Conservation (phyloP, 2,797 vertebrate species). For the Ctenosaura bakeri region DNA sequence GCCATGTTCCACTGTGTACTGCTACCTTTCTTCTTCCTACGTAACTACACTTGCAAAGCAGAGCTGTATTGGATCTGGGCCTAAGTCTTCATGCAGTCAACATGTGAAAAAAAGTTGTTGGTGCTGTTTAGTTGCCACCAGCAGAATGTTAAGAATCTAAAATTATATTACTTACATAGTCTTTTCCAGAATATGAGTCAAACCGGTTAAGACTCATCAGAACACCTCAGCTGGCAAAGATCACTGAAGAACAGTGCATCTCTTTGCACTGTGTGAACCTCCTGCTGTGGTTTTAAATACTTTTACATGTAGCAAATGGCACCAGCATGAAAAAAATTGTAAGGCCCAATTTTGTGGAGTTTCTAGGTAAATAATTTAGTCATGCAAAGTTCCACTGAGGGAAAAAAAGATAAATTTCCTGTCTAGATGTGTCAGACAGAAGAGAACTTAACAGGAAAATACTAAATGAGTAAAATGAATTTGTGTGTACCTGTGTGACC, state of each 20-base stretch:
- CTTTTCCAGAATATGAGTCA: constrained; percentile 6
- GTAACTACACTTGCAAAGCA: too few species aligned
- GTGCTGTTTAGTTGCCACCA: background rate
- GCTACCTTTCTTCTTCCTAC: too few species aligned
- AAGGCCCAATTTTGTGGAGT: background rate
- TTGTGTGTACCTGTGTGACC: background rate
- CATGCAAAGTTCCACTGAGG: accelerated
- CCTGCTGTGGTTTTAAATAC: background rate
- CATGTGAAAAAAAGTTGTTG: background rate
- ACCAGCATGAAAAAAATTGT: background rate
- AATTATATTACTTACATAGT: background rate
- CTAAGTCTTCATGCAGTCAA: background rate
- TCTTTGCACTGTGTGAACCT: background rate
- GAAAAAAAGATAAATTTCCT: background rate
- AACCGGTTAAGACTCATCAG: background rate
- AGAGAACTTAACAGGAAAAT: background rate
- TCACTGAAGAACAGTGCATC: background rate
- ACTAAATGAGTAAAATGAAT: background rate
- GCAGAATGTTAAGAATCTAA: background rate
- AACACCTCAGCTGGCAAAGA: constrained; percentile 9
- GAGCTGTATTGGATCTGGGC: background rate
- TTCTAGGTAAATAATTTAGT: constrained; percentile 27
- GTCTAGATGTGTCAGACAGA: background rate
- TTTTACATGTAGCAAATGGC: background rate
- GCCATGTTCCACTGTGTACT: too few species aligned